Conservation (phyloP, 2,113 vertebrate genomes). For the Scartelaos histophorus region DNA sequence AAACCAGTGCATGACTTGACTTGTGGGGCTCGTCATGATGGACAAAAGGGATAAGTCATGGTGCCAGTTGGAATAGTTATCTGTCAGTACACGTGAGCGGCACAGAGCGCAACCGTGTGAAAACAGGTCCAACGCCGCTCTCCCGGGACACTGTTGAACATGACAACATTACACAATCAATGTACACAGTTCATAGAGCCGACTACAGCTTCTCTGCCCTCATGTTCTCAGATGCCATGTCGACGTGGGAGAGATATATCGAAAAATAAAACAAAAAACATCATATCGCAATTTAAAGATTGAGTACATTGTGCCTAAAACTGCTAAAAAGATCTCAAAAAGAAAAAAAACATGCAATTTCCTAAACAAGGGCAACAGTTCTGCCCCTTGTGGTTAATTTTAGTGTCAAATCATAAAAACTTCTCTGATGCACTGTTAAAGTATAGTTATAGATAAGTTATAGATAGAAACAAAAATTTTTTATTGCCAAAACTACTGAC, state of each 20-base stretch:
- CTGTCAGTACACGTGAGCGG: neutral
- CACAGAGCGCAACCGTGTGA: constrained; percentile 15
- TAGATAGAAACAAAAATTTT: too few species aligned
- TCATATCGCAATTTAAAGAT: too few species aligned
- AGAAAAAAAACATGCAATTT: too few species aligned
- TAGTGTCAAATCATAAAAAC: too few species aligned
- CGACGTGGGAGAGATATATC: too few species aligned
- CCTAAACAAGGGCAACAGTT: too few species aligned
- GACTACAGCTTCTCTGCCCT: constrained; percentile 10
- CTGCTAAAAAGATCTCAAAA: neutral
- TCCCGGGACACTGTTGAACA: constrained; percentile 45
- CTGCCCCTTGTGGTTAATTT: too few species aligned
- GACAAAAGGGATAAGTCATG: constrained; percentile 1
- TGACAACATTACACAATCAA: constrained; percentile 59
- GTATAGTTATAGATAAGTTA: too few species aligned
- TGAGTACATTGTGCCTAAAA: too few species aligned
- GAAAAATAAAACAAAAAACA: too few species aligned
- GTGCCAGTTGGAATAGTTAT: constrained; percentile 28
- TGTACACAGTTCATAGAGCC: constrained; percentile 13
- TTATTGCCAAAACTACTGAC: too few species aligned
- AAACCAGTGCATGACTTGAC: neutral
- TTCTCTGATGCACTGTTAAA: too few species aligned
- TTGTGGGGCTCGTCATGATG: neutral
- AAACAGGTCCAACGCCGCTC: constrained; percentile 48
- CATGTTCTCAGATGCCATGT: neutral